phyloP scores from a whole-genome alignment of 2,113 vertebrate species.

The Channa maculata region DNA sequence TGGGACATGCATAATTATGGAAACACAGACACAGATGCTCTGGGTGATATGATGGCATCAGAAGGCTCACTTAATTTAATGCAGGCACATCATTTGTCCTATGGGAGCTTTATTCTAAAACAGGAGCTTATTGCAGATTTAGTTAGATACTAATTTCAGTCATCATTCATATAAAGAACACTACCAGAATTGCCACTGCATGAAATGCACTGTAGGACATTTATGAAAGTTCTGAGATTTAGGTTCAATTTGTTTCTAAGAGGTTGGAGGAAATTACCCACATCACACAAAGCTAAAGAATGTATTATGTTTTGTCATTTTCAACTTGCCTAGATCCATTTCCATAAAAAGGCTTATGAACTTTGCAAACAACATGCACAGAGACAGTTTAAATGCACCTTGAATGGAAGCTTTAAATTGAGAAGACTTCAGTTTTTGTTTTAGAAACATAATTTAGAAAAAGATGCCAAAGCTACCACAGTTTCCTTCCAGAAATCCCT shows the following conservation, averaged over 20 bases:
- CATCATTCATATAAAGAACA: slow-evolving; percentile 53
- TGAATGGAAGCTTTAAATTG: neutral
- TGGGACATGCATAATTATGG: slow-evolving; percentile 70
- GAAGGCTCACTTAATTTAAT: slow-evolving; percentile 76
- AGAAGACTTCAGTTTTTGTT: neutral
- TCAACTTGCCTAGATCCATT: neutral
- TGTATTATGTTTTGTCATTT: neutral
- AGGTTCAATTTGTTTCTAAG: slow-evolving; percentile 7
- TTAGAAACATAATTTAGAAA: neutral
- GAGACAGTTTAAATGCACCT: neutral
- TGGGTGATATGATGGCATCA: slow-evolving; percentile 70
- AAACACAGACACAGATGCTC: slow-evolving; percentile 73
- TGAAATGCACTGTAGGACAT: slow-evolving; percentile 31
- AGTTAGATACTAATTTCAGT: slow-evolving; percentile 63
- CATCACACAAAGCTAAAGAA: slow-evolving; percentile 8
- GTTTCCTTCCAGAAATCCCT: neutral
- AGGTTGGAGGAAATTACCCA: slow-evolving; percentile 19
- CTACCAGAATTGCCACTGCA: slow-evolving; percentile 23
- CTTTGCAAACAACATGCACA: neutral
- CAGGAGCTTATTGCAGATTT: slow-evolving; percentile 68
- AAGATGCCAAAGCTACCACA: neutral
- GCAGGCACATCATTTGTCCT: slow-evolving; percentile 69
- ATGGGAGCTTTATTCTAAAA: slow-evolving; percentile 55
- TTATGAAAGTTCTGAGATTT: slow-evolving; percentile 8
- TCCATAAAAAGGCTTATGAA: neutral